phyloP scores from a whole-genome alignment of 2,888 invertebrate species.

The Erannis defoliaria region DNA sequence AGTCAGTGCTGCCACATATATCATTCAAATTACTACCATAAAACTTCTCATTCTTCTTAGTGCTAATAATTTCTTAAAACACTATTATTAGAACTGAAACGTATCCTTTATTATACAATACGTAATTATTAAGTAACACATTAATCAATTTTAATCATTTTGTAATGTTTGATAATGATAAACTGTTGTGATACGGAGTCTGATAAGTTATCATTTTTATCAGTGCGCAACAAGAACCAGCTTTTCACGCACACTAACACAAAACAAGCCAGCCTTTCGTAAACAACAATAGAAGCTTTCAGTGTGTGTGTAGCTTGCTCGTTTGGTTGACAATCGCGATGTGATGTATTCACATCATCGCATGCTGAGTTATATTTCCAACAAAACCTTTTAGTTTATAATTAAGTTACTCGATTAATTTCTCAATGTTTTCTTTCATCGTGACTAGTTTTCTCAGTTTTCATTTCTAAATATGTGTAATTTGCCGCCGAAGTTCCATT shows the following conservation, averaged over 20 bases:
- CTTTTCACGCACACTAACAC: conserved; percentile 67
- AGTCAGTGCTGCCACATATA: conserved; percentile 9
- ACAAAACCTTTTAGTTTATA: conserved; percentile 82
- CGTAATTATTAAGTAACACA: not conserved
- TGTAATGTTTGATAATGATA: conserved; percentile 46
- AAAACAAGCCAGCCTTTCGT: conserved; percentile 71
- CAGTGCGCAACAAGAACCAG: conserved; percentile 75
- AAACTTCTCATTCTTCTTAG: not conserved
- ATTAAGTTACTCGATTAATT: conserved; percentile 82
- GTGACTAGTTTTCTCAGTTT: conserved; percentile 82
- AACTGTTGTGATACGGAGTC: conserved; percentile 54
- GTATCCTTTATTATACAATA: not conserved
- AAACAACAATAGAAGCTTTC: conserved; percentile 75
- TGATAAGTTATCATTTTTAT: conserved; percentile 84
- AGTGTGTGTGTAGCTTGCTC: conserved; percentile 84
- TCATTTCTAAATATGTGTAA: conserved; percentile 93
- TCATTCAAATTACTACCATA: conserved; percentile 2
- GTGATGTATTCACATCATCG: conserved; percentile 86
- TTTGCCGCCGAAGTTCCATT: conserved; percentile 97
- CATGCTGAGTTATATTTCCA: conserved; percentile 85
- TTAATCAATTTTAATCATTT: conserved; percentile 16
- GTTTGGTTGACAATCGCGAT: conserved; percentile 87
- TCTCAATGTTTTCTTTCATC: conserved; percentile 85
- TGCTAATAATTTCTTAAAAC: not conserved
- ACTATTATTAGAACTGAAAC: not conserved